A percentile compares a stretch with the other conserved stretches of the same genome.
These are phyloP conservation scores for Scolopax rusticola DNA, from an alignment of 2,797 vertebrate species.

Conservation along the genomic window DNA sequence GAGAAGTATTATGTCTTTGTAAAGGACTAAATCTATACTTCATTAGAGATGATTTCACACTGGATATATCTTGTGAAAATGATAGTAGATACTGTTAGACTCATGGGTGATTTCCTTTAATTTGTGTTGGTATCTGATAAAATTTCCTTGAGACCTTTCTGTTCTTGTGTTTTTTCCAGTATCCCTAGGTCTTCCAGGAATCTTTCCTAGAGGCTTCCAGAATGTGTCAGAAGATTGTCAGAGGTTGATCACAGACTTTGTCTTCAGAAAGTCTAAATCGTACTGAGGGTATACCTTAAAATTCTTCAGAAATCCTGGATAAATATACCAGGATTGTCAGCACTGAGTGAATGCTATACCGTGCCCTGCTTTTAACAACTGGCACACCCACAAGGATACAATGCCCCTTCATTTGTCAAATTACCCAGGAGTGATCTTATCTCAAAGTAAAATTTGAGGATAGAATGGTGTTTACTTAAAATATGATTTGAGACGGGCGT, in stretches of 20 bases:
- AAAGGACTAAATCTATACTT: not conserved
- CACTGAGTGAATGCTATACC: not conserved
- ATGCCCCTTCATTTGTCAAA: not conserved
- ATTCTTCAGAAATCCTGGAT: not conserved
- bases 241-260: not conserved
- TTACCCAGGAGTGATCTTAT: not conserved
- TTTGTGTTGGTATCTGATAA: not conserved
- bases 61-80: not conserved
- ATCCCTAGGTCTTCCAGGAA: not conserved
- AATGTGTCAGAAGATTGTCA: not conserved
- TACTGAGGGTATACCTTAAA: not conserved
- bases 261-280: not conserved
- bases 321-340: not conserved
- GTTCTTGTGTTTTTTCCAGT: not conserved
- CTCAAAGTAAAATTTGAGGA: not conserved
- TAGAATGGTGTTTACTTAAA: conserved; percentile 36
- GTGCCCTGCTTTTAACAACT: not conserved
- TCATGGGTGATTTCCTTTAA: not conserved
- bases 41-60: not conserved
- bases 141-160: not conserved
- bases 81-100: not conserved
- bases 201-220: not conserved
- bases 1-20: not conserved
- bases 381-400: not conserved
- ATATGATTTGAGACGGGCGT: not conserved